These are phyloP conservation scores for Syrista parreyssii DNA, from an alignment of 2,888 invertebrate genomes.

Conservation along the genomic window DNA sequence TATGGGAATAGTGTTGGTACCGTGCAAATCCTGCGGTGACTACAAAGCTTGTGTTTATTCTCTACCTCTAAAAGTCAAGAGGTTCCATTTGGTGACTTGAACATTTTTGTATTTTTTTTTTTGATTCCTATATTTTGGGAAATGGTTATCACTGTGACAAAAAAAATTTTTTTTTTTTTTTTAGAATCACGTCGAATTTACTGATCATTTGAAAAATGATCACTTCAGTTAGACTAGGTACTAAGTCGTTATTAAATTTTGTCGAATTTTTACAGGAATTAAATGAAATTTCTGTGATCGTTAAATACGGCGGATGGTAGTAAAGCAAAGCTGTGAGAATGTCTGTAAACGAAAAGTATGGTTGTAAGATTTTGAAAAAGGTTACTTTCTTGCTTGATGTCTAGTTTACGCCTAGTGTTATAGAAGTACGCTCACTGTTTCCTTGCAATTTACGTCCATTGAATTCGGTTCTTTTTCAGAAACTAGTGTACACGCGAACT, in stretches of 20 bases:
- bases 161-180: not conserved
- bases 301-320: not conserved
- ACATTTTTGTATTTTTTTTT: not conserved
- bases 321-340: not conserved
- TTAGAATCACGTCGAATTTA: not conserved
- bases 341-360: not conserved
- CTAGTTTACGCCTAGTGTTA: constrained; percentile 47
- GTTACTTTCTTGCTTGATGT: constrained; percentile 24
- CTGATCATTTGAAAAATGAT: not conserved
- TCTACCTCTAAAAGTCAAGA: constrained; percentile 24
- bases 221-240: not conserved
- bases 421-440: constrained; percentile 21
- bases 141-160: not conserved
- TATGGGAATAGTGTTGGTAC: constrained; percentile 30
- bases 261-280: too few relatives aligned
- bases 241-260: not conserved
- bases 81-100: constrained; percentile 6
- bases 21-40: constrained; percentile 35
- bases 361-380: constrained; percentile 7
- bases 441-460: constrained; percentile 45
- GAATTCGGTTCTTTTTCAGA: constrained; percentile 14
- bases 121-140: not conserved
- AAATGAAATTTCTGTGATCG: not conserved
- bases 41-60: constrained; percentile 13
- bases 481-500: not conserved